Evolutionary conservation across 2,797 vertebrate species (phyloP).

Genomic region (Eospalax fontanierii): DNA sequence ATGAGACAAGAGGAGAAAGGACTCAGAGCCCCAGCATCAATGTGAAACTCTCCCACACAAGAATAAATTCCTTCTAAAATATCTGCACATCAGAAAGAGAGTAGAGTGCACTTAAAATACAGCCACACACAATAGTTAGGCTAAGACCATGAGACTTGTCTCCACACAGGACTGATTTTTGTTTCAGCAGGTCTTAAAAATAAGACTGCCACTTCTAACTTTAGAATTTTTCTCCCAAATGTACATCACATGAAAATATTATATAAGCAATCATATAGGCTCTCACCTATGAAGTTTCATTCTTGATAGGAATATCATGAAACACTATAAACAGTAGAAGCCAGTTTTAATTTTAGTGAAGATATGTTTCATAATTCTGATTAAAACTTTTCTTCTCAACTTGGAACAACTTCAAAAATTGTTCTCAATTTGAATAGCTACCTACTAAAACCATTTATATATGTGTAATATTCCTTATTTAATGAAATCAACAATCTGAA

Average conservation of each 20-base stretch:
- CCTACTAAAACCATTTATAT: background rate
- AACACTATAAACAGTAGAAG: background rate
- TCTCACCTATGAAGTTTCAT: slow-evolving; percentile 19
- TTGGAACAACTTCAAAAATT: slow-evolving; percentile 36
- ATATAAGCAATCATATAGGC: background rate
- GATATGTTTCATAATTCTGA: background rate
- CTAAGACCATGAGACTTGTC: slow-evolving; percentile 68
- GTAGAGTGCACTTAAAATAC: slow-evolving; percentile 73
- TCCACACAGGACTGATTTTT: slow-evolving; percentile 47
- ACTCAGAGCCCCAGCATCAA: slow-evolving; percentile 48
- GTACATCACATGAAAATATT: slow-evolving; percentile 50
- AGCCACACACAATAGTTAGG: slow-evolving; percentile 70
- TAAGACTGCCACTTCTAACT: slow-evolving; percentile 11
- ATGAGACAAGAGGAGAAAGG: slow-evolving; percentile 72
- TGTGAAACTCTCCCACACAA: slow-evolving; percentile 68
- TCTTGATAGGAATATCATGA: slow-evolving; percentile 17
- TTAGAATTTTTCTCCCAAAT: slow-evolving; percentile 53
- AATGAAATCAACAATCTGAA: slow-evolving; percentile 54
- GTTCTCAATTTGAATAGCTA: slow-evolving; percentile 28
- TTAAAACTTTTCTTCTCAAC: slow-evolving; percentile 26
- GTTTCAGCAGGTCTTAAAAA: slow-evolving; percentile 51
- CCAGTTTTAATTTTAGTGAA: slow-evolving; percentile 23
- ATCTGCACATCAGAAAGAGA: slow-evolving; percentile 59
- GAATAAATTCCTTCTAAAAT: slow-evolving; percentile 78
- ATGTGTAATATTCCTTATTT: slow-evolving; percentile 52